Evolutionary conservation across 2,797 vertebrate species (phyloP), one percentile per base, ranked within the genome.

Genomic region (Decapterus maruadsi): DNA sequence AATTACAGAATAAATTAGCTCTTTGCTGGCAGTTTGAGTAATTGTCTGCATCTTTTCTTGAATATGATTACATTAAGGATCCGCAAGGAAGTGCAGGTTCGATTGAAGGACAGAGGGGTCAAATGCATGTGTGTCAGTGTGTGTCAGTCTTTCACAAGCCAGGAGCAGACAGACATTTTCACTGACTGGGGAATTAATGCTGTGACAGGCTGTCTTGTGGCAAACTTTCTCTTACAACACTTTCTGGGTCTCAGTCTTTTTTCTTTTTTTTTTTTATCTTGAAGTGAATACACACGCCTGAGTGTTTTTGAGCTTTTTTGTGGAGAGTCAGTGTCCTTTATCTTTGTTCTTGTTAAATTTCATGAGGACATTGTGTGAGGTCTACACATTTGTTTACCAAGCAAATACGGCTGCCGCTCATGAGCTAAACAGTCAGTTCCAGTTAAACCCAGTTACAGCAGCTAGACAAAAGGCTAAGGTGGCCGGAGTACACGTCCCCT

Each of bases 1-100:
- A 89, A 91, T 94, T 90, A 84, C 61, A 38, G 87, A 90, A 92
- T 94, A 82, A 93, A 94, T 94, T 87, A 90, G 78, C 57, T 70
- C 34, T 85, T 85, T 74, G 81, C 66, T 73, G 63, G 77, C 72
- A 58, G 73, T 84, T 53, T 63, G 66, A 71, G 56, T 86, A 87
- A 89, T 85, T 84, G 64, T 67, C 48, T 84, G 59, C 82, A 88
- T 89, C 80, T 80, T 85, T 43, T 77, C 53, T 75, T 75, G 77
- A 82, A 89, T 91, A 72, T 88, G 83, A 70, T 83, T 74, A 63
- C 73, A 69, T 79, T 61, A 60, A 78, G 75, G 70, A 64, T 62
- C 69, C 75, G 60, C 59, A 40, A 77, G 77, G 68, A 67, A 71
- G 59, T 80, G 45, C n/a, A 38, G 54, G 72, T 86, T 83, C 83